Evolutionary conservation across 2,797 vertebrate species (phyloP), one percentile per base, ranked within the genome.

Genomic region (Neosilurus hyrtlii): DNA sequence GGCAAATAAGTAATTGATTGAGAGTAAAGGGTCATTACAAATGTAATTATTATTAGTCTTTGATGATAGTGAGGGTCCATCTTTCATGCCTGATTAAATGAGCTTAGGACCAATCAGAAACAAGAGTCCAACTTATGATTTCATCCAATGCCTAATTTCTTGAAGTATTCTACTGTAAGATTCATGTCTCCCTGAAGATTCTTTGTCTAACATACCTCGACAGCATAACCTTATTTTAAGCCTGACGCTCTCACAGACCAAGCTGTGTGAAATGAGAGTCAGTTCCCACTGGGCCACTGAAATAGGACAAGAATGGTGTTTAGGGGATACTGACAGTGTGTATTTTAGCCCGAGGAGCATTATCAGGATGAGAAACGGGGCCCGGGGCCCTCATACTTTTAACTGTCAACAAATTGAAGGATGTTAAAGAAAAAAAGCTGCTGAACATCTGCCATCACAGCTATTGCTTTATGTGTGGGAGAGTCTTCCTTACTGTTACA

Each of bases 381-480:
- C 35, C 71, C 51, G 61, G 0, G 81, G 83, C 70, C 61, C 61
- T 56, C 70, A 54, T 51, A 79, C 72, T 78, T 66, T 9, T 63
- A 80, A 37, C 63, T 35, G 63, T 65, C 71, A 66, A 70, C 24
- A 43, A 70, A 43, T 10, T 22, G 70, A 52, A 51, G 51, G 4
- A 24, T 26, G 51, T 35, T 52, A 80, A 66, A 59, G 43, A 68
- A 84, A 82, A 75, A 57, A 49, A 52, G n/a, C 72, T 85, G 72
- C 77, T 73, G 85, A 84, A 80, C 73, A 81, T 85, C 76, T 72
- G 77, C 79, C 54, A 61, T 83, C 73, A 83, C 67, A 49, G 56
- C 72, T 73, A 81, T 16, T 85, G 12, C 79, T 78, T 80, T 63
- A 65, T 84, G 79, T 52, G 72, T 68, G 22, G 57, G 65, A 67